Base-by-base conservation (phyloP, 2,113 vertebrate genomes). In the Elaphurus davidianus region DNA sequence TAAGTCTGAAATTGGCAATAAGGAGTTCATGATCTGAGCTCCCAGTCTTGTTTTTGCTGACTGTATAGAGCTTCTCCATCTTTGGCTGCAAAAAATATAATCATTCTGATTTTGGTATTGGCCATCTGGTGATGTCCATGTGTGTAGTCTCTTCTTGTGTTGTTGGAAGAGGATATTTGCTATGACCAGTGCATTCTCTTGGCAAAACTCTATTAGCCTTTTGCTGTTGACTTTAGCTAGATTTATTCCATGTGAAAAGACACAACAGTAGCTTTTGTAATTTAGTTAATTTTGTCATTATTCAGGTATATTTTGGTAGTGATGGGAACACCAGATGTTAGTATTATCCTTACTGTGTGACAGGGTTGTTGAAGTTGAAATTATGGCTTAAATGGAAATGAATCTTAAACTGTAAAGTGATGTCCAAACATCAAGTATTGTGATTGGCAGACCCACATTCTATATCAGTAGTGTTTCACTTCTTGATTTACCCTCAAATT, bases 161-260 rank as follows among this genome's bases (percentile, higher is more conserved):
- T 74, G n/a, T 23, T 74, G 67, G n/a, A 74, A 74, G 67, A 74
- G 19, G 5, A 2, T 12, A 19, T 74, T 74, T 40, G 19, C n/a
- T 40, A 23, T 23, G 67, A 40, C 10, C 67, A 40, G 67, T 40
- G n/a, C 19, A 23, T 74, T 74, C 5, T 74, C n/a, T 74, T 40
- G 67, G n/a, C 5, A 74, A 74, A 74, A 74, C n/a, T 23, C 67
- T 74, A 40, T 74, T 23, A 40, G 67, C 67, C 67, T 40, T 74
- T 40, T 86, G 28, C 23, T 91, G 3, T 62, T 96, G 40, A 43
- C 59, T 94, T 5, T 90, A 78, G 71, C 93, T 97, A 87, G 76
- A 67, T 92, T 85, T 97, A 95, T 94, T 92, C 4, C 92, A 21
- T 88, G 94, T 62, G 33, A 97, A 74, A 43, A 93, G 36, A 90